These are phyloP conservation scores for Calidris pygmaea DNA, from an alignment of 2,113 vertebrate genomes.

Conservation along the genomic window DNA sequence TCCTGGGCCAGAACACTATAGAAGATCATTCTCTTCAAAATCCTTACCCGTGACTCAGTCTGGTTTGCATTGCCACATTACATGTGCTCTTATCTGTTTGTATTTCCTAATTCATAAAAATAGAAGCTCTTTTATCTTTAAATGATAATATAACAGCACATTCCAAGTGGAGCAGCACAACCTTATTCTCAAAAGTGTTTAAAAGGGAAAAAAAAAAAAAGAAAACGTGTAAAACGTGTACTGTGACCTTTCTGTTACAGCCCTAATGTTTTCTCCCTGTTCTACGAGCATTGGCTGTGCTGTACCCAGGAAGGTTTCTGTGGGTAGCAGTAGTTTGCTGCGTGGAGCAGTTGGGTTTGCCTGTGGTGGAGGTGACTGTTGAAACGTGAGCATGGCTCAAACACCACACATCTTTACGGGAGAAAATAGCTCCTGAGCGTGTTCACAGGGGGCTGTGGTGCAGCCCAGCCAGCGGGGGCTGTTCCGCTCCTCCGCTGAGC, in stretches of 20 bases:
- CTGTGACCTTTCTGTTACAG: too few species aligned
- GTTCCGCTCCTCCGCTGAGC: too few species aligned
- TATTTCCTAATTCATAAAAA: not conserved
- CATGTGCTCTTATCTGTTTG: fast-evolving
- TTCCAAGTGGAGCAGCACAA: not conserved
- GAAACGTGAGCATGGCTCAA: not conserved
- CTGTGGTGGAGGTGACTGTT: not conserved
- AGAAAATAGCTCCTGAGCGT: not conserved
- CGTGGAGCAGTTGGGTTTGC: not conserved
- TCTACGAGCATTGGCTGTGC: fast-evolving
- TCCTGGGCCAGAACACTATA: not conserved
- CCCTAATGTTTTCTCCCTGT: not conserved
- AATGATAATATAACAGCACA: fast-evolving
- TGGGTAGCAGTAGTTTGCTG: fast-evolving
- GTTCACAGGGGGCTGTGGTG: fast-evolving
- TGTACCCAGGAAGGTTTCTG: not conserved
- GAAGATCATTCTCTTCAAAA: too few species aligned
- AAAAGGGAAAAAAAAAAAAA: not conserved
- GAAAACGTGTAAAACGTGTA: fast-evolving
- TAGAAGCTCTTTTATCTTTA: not conserved
- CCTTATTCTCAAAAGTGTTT: not conserved
- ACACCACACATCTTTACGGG: fast-evolving
- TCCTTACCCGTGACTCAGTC: fast-evolving
- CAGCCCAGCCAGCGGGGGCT: fast-evolving
- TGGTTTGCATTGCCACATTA: fast-evolving